phyloP scores from a whole-genome alignment of 2,797 vertebrate species.

The Rhyacichthys aspro region DNA sequence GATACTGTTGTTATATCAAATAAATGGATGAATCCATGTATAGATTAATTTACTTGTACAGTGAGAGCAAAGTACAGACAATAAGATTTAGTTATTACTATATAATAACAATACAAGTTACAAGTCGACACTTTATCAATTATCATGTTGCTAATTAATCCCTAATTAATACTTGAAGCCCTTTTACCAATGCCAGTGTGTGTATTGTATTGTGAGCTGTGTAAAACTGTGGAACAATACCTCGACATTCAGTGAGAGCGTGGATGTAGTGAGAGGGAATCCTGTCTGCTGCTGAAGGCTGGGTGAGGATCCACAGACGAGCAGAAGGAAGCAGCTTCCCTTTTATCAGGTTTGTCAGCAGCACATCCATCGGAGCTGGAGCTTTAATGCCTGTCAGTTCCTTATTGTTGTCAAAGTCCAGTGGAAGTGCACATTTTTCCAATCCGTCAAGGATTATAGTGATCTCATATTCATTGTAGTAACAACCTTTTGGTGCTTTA shows the following conservation, averaged over 20 bases:
- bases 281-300: conserved; percentile 22
- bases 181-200: too few species aligned
- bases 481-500: fast-evolving
- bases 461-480: conserved; percentile 30
- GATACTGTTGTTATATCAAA: too few species aligned
- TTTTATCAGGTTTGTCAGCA: conserved; percentile 53
- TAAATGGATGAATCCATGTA: too few species aligned
- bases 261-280: conserved; percentile 18
- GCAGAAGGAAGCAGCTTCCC: conserved; percentile 30
- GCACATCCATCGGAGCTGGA: neutral
- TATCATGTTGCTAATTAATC: too few species aligned
- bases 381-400: conserved; percentile 5
- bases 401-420: conserved; percentile 49
- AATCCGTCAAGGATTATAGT: conserved; percentile 65
- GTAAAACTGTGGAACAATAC: neutral
- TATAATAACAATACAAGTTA: too few species aligned
- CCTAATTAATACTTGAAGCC: too few species aligned
- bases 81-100: too few species aligned
- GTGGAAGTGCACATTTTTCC: conserved; percentile 51
- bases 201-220: too few species aligned
- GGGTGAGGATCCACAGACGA: conserved; percentile 47
- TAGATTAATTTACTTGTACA: too few species aligned
- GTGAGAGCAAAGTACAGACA: too few species aligned
- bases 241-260: conserved; percentile 35
- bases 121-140: too few species aligned